Evolutionary conservation across 2,888 invertebrate genomes (phyloP), one percentile per base, ranked within the genome.

Genomic region (Caenorhabditis sp.): DNA sequence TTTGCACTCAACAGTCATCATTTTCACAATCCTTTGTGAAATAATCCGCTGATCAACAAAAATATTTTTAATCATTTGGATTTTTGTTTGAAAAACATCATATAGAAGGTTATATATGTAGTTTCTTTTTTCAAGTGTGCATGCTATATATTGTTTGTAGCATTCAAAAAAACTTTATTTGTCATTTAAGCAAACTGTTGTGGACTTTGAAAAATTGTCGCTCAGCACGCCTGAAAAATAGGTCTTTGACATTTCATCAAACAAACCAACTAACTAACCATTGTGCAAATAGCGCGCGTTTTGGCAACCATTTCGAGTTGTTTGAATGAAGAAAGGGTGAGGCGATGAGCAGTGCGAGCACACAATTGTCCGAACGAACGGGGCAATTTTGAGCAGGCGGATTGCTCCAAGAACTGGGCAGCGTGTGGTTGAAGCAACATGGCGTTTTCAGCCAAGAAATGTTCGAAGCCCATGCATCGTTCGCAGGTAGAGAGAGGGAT

Each of bases 351-450:
- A n/a, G 61, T 50, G 12, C 49, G 59, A 43, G 57, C 61, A 52
- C 71, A 71, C 71, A 67, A 53, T 8, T 59, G 8, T 52, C 56
- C 57, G 14, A 71, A 23, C 23, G 71, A 69, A 23, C 62, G 43
- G 43, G 73, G 73, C 58, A 73, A 62, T n/a, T 67, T 65, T 43
- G 65, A 50, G 57, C 73, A 73, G 12, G 14, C 17, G 3, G 43
- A 17, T 12, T 43, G 43, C 17, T 7, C 7, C 43, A 43, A 43
- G 66, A 31, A 23, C 63, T 69, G 36, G 62, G 64, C 66, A 4
- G 66, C 63, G 50, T 73, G 65, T 23, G 59, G 10, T 31, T 69
- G 66, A 25, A 73, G 57, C 17, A 25, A 53, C 31, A 43, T 56
- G 12, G 60, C 56, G 26, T 71, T 71, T 27, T 61, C 27, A 50